Conservation (phyloP, 37 sponge, comb jelly and placozoan species). For the Axinella damicornis region DNA sequence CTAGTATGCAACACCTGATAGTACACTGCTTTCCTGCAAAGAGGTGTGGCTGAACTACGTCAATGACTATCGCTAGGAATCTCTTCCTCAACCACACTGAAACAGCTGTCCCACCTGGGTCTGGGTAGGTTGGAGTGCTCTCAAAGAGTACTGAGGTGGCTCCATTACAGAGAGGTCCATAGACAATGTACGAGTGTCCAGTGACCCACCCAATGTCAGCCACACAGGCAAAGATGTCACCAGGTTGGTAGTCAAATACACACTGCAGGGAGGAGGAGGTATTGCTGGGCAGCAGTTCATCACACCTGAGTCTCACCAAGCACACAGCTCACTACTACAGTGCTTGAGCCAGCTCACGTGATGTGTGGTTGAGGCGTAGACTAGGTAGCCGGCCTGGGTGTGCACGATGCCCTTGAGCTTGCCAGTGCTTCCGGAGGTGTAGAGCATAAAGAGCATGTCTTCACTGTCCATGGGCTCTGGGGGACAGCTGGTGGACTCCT, state of each 20-base stretch:
- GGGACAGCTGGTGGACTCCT: constrained; percentile 75
- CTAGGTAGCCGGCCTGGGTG: constrained; percentile 97
- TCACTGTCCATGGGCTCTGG: constrained; percentile 94
- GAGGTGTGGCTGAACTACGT: too few relatives aligned
- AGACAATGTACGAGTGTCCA: constrained; percentile 96
- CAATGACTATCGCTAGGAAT: too few relatives aligned
- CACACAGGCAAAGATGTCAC: constrained; percentile 97
- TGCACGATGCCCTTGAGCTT: constrained; percentile 96
- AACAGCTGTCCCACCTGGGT: too few relatives aligned
- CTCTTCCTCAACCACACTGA: too few relatives aligned
- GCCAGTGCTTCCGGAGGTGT: constrained; percentile 98
- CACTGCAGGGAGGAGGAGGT: constrained; percentile 30
- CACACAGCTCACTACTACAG: too few relatives aligned
- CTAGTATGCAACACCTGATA: too few relatives aligned
- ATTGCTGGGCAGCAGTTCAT: too few relatives aligned
- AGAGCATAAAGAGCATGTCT: constrained; percentile 94
- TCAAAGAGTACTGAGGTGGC: constrained; percentile 96
- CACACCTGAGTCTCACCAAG: too few relatives aligned
- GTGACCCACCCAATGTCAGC: constrained; percentile 99
- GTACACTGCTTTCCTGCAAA: too few relatives aligned
- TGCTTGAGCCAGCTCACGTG: constrained; percentile 45
- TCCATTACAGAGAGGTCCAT: constrained; percentile 96
- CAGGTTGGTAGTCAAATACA: constrained; percentile 93
- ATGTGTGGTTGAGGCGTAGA: constrained; percentile 91
- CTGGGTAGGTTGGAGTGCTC: constrained; percentile 92